Percentiles rank a stretch among this genome's conserved stretches.
These are phyloP conservation scores for Villa cingulata DNA, from an alignment of 2,888 invertebrate species.

Conservation along the genomic window DNA sequence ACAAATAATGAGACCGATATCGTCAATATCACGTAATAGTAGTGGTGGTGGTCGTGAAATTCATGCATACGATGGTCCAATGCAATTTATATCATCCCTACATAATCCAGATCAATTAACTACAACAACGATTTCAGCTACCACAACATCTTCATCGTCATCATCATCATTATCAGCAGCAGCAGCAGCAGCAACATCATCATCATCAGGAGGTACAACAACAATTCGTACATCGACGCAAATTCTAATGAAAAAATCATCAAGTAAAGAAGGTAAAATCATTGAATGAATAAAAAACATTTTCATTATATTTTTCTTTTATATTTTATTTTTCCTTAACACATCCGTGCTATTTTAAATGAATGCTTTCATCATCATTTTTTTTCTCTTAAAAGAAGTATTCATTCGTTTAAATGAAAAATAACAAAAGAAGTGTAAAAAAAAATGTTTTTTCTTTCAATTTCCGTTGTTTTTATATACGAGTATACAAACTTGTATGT, in stretches of 20 bases:
- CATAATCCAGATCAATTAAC: slow-evolving; percentile 70
- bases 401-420: neutral
- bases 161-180: too few relatives aligned
- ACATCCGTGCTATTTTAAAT: too few relatives aligned
- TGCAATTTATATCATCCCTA: slow-evolving; percentile 70
- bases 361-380: too few relatives aligned
- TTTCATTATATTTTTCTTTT: too few relatives aligned
- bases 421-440: too few relatives aligned
- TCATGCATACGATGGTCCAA: slow-evolving; percentile 63
- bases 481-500: too few relatives aligned
- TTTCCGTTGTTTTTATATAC: too few relatives aligned
- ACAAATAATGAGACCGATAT: slow-evolving; percentile 54
- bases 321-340: too few relatives aligned
- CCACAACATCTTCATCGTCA: too few relatives aligned
- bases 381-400: too few relatives aligned
- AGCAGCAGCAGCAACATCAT: slow-evolving; percentile 37
- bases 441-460: neutral
- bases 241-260: slow-evolving; percentile 15
- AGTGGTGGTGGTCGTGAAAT: slow-evolving; percentile 39
- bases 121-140: slow-evolving; percentile 28
- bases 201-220: slow-evolving; percentile 22
- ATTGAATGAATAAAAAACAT: neutral
- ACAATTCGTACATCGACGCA: slow-evolving; percentile 16
- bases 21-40: slow-evolving; percentile 55
- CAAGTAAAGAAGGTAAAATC: neutral